phyloP scores from a whole-genome alignment of 2,888 invertebrate genomes.

The Melanargia galathea region DNA sequence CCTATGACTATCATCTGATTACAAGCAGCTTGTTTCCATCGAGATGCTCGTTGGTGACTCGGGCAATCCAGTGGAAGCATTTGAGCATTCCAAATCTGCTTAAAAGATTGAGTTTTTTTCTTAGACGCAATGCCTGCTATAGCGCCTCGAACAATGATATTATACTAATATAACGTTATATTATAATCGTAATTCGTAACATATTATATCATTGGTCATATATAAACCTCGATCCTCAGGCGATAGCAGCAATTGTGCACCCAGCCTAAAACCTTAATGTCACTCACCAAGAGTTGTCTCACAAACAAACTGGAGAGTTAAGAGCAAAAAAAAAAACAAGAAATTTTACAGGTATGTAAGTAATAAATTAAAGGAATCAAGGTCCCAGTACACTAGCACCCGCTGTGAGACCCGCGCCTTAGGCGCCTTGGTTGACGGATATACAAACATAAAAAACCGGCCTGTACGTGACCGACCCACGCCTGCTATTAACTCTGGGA shows the following conservation, averaged over 20 bases:
- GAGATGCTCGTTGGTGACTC: background rate
- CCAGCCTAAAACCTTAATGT: background rate
- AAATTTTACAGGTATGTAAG: conserved; percentile 58
- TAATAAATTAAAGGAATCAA: conserved; percentile 70
- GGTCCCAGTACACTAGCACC: conserved; percentile 55
- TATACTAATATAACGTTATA: too few relatives aligned
- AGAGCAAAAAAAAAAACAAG: conserved; percentile 45
- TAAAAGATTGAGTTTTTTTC: background rate
- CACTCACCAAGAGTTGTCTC: background rate
- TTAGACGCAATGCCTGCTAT: background rate
- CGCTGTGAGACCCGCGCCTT: conserved; percentile 59
- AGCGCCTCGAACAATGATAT: too few relatives aligned
- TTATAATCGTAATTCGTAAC: too few relatives aligned
- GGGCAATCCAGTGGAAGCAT: too few relatives aligned
- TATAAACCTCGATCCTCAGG: too few relatives aligned
- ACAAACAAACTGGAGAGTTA: background rate
- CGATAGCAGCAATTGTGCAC: background rate
- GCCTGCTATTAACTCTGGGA: conserved; percentile 65
- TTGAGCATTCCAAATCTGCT: too few relatives aligned
- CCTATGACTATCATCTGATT: background rate
- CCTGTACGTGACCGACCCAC: conserved; percentile 62
- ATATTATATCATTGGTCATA: too few relatives aligned
- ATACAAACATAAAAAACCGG: conserved; percentile 63
- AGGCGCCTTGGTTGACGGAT: conserved; percentile 73
- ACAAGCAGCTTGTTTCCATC: background rate